phyloP scores from a whole-genome alignment of 53 echinoderm and acorn worm genomes.

The Apostichopus leukothele region DNA sequence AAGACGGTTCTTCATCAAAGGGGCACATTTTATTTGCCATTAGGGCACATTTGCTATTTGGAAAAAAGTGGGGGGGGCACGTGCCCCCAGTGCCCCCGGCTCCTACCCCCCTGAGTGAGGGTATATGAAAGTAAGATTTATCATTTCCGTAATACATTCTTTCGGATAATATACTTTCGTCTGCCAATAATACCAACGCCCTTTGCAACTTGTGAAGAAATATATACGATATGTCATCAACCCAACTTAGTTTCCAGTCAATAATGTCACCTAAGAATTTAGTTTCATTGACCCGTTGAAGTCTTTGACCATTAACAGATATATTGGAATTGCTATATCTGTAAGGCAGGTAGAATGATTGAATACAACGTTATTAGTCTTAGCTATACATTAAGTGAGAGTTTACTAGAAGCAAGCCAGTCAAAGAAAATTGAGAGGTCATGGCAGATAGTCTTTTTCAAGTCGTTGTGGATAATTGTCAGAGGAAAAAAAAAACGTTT shows the following conservation, averaged over 20 bases:
- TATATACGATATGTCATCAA: background rate
- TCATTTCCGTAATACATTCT: too few relatives aligned
- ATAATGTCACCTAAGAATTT: conserved; percentile 17
- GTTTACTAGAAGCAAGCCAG: conserved; percentile 5
- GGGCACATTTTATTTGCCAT: too few relatives aligned
- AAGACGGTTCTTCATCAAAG: too few relatives aligned
- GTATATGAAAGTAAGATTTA: too few relatives aligned
- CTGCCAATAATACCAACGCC: background rate
- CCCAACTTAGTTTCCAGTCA: conserved; percentile 6
- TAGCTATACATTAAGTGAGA: background rate
- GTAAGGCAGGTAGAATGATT: background rate
- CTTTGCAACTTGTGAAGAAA: background rate
- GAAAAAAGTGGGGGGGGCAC: too few relatives aligned
- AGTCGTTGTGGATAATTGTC: background rate
- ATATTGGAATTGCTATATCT: background rate
- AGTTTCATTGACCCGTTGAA: background rate
- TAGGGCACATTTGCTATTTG: too few relatives aligned
- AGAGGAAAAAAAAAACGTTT: too few relatives aligned
- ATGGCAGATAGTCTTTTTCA: conserved; percentile 9
- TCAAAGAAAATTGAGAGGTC: background rate
- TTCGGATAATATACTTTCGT: too few relatives aligned
- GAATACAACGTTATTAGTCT: conserved; percentile 10
- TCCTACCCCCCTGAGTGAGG: too few relatives aligned
- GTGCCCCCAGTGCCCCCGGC: too few relatives aligned
- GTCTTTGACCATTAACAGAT: too few relatives aligned